Evolutionary conservation across 1,140 invertebrate species (phyloP).

Genomic region (Zaprionus africanus): DNA sequence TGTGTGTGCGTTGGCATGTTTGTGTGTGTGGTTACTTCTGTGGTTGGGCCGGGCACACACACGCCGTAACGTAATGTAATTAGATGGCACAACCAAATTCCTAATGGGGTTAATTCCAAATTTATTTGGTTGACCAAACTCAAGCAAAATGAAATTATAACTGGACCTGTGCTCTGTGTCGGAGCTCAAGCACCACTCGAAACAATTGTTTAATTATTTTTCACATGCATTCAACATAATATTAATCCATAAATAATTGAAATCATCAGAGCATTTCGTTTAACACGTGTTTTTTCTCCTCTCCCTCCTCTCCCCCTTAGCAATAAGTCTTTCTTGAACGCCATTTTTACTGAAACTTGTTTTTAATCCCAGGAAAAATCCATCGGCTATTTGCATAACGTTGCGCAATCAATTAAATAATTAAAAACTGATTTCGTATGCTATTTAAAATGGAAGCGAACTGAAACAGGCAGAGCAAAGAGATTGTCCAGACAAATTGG

Average conservation of each 20-base stretch:
- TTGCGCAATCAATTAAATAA: conserved; percentile 66
- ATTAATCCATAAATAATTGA: conserved; percentile 30
- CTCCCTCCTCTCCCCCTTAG: not conserved
- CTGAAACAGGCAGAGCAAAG: conserved; percentile 17
- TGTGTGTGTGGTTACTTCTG: not conserved
- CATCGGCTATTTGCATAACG: conserved; percentile 55
- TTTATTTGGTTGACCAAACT: conserved; percentile 39
- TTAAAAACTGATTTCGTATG: conserved; percentile 65
- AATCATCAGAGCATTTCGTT: conserved; percentile 5
- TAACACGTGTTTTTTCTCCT: conserved; percentile 7
- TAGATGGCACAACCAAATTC: conserved; percentile 25
- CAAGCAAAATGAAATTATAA: conserved; percentile 1
- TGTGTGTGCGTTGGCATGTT: not conserved
- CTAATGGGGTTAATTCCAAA: conserved; percentile 46
- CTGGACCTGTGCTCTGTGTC: too few relatives aligned
- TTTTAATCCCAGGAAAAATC: conserved; percentile 24
- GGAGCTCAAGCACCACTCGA: not conserved
- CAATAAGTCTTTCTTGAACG: conserved; percentile 4
- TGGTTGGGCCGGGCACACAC: not conserved
- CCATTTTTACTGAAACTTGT: not conserved
- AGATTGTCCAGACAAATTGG: conserved; percentile 33
- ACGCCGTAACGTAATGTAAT: conserved; percentile 32
- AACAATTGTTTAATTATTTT: conserved; percentile 16
- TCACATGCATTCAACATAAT: not conserved
- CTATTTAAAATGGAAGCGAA: conserved; percentile 34